Percentiles rank a stretch among this genome's conserved stretches.
These are phyloP conservation scores for Lasioglossum calceatum DNA, from an alignment of 2,888 invertebrate species.

Conservation along the genomic window DNA sequence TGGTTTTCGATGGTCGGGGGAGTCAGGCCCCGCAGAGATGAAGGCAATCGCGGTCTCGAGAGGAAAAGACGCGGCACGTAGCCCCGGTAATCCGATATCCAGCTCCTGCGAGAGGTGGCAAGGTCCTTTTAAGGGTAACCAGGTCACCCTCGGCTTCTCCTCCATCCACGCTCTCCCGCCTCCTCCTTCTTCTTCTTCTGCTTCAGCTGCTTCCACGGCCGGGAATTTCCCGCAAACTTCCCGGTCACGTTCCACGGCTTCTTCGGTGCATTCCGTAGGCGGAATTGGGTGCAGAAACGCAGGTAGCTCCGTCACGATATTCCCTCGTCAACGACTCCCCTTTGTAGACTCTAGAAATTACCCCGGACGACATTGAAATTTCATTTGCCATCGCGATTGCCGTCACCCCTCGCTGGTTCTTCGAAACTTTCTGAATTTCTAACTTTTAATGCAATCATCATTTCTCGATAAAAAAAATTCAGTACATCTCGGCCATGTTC, in stretches of 20 bases:
- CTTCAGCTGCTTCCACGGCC: constrained; percentile 26
- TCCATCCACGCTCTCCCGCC: constrained; percentile 16
- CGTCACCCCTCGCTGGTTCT: not conserved
- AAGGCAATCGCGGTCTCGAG: not conserved
- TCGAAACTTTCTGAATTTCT: not conserved
- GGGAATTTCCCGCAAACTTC: constrained; percentile 48
- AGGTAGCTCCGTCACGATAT: constrained; percentile 19
- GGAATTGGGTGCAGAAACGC: constrained; percentile 27
- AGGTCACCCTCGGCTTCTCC: constrained; percentile 62
- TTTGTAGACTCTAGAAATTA: not conserved
- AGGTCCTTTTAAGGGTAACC: constrained; percentile 69
- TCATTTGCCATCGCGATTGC: not conserved
- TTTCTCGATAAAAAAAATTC: not conserved
- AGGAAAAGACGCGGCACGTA: constrained; percentile 25
- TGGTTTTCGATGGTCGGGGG: not conserved
- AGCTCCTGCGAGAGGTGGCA: constrained; percentile 50
- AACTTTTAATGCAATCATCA: not conserved
- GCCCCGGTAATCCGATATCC: constrained; percentile 60
- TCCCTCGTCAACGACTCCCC: not conserved
- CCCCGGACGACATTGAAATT: not conserved
- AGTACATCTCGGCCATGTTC: not conserved
- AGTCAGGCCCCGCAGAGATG: not conserved
- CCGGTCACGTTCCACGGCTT: constrained; percentile 42
- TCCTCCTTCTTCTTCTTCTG: constrained; percentile 27
- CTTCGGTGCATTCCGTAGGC: constrained; percentile 34